Base-by-base conservation (phyloP, 2,113 vertebrate species). In the Cynopterus brachyotis region DNA sequence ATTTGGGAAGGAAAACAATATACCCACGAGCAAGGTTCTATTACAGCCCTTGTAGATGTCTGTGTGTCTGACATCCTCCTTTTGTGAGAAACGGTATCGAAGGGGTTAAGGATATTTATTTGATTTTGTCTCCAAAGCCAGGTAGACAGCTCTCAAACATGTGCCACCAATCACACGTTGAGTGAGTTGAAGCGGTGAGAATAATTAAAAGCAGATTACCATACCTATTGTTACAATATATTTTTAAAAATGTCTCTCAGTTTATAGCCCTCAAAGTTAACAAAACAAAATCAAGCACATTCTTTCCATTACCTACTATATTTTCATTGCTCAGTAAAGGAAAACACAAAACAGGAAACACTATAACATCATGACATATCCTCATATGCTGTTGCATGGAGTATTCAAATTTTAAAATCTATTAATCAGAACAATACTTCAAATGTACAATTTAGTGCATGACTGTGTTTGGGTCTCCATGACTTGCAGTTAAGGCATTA, bases 261-360 rank as follows among this genome's bases (percentile, higher is more conserved):
- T 85, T 89, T 62, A 32, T 19, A 84, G 70, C n/a, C 17, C 19
- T 80, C 22, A 60, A 84, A 86, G 45, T 76, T 57, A 89, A 28
- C 11, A 67, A 89, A 50, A 60, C 1, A 60, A 91, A 91, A 45
- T 16, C 53, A 97, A 96, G 59, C 60, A 78, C 15, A 50, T 19
- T 42, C 30, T 85, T 57, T 45, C 12, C 40, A 6, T 28, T 32
- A 62, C 40, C 78, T 78, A 42, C 32, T 10, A 19, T 24, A 32
- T 37, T 94, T 97, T 20, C 73, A 57, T 89, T 16, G 24, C 66
- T 85, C 22, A 89, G 53, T n/a, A 94, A 60, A 73, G 26, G 94
- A 85, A 11, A 40, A 93, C 66, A 87, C 22, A n/a, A 62, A 82
- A 89, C 78, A 42, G 13, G 40, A 95, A 53, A 47, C 26, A 87